Evolutionary conservation across 2,797 vertebrate species (phyloP).

Genomic region (Schizopygopsis pylzovi): DNA sequence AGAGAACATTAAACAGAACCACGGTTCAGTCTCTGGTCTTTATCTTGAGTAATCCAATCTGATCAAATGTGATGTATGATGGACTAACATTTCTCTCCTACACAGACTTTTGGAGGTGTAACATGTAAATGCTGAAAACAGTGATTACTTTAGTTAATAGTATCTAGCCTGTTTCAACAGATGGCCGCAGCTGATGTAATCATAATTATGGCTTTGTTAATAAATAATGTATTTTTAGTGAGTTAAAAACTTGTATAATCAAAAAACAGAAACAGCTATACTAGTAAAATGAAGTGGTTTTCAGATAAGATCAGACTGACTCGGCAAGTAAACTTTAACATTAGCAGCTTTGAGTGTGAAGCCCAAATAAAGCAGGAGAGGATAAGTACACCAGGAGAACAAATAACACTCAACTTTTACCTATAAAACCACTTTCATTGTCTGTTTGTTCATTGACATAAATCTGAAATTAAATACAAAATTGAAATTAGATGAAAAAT

Average conservation of each 20-base stretch:
- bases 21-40: neutral
- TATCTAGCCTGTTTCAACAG: slow-evolving; percentile 2
- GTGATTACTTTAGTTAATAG: neutral
- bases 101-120: neutral
- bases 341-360: slow-evolving; percentile 9
- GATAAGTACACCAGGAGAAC: neutral
- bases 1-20: neutral
- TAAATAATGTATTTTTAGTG: neutral
- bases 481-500: neutral
- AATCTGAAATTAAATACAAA: neutral
- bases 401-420: neutral
- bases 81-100: slow-evolving; percentile 1
- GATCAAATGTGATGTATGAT: neutral
- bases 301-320: slow-evolving; percentile 31
- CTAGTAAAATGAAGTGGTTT: slow-evolving; percentile 31
- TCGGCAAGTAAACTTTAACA: neutral
- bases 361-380: neutral
- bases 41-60: neutral
- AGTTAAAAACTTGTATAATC: neutral
- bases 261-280: slow-evolving; percentile 5
- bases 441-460: neutral
- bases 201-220: slow-evolving; percentile 9
- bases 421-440: neutral
- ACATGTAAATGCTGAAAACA: slow-evolving; percentile 23
- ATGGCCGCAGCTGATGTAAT: slow-evolving; percentile 5